Evolutionary conservation across 2,113 vertebrate species (phyloP), one percentile per base, ranked within the genome.

Genomic region (Anarhynchus alexandrinus): DNA sequence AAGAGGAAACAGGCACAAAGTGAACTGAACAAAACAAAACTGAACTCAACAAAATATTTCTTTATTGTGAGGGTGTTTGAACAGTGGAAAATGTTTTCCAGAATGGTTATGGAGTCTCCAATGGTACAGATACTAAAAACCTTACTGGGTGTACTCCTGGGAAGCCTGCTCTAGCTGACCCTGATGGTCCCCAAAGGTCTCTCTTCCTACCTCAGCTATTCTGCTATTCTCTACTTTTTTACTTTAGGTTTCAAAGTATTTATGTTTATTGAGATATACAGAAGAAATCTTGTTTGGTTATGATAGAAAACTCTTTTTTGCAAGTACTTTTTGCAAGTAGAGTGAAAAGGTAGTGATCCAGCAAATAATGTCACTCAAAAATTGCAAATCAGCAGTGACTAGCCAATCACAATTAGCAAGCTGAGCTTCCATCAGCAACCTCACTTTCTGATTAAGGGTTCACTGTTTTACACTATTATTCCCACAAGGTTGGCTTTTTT

Each of bases 361-460:
- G 88, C 43, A 67, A 52, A 59, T 42, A 87, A 45, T 3, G 87
- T 19, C 23, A 61, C 30, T 27, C 74, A 78, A 91, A 58, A 71
- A 25, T 11, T 51, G 36, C 43, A 90, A 83, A 93, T 47, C 42
- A 87, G 36, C 55, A 72, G 43, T 19, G 36, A 65, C 20, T n/a
- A 72, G 27, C 4, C 22, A 92, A 79, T 34, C 6, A 89, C 69
- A 64, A 52, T 10, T 42, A 51, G 26, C 6, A 38, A 79, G 23
- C 59, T 81, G 77, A 97, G 64, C 22, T 94, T 94, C 76, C 47
- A 54, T 15, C 82, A 76, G 79, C 40, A 72, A 95, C 57, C 69
- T 94, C 96, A 82, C 54, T 81, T 94, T 82, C 79, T 94, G 43
- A 94, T 86, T 94, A 88, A 7, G 12, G 58, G 49, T 82, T 96